Evolutionary conservation across 2,888 invertebrate genomes (phyloP), one percentile per base, ranked within the genome.

Genomic region (Strigamia transsilvanica): DNA sequence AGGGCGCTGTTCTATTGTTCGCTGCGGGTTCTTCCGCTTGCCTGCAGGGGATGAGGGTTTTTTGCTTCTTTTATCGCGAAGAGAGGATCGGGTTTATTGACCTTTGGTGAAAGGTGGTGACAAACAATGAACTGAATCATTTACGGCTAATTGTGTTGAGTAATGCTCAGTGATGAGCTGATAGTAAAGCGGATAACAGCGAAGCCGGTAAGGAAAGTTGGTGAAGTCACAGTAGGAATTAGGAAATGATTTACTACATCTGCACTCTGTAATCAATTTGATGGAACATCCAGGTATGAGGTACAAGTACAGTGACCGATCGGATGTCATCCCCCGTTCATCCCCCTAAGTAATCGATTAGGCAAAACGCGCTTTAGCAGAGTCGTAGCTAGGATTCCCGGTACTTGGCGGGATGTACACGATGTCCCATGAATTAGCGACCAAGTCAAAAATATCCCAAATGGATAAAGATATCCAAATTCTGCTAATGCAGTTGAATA

Each of bases 131-230:
- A 46, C 46, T 12, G 46, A 46, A 46, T 46, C 46, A 46, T 46
- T 46, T 46, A 0, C 15, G 12, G 46, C 46, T 46, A 46, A 46
- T 46, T 46, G 46, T 46, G 46, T 46, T 46, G 46, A 46, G 46
- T 46, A 46, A 46, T 46, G 46, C 46, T 46, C 46, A 46, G 46
- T 46, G 46, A 46, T 46, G 46, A 46, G 46, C n/a, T 15, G 46
- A 46, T 46, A 46, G 12, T 46, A 46, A 46, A 46, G 46, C 12
- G 46, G 46, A 46, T 46, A 46, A 46, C 3, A 46, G 46, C 12
- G 46, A 46, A 46, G 12, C 2, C 4, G 15, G n/a, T n/a, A 46
- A 13, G 46, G 12, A 46, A 46, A 46, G 15, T n/a, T 46, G 46
- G 46, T n/a, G 13, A 12, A 46, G 46, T n/a, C 46, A 46, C 46